A percentile compares a stretch with the other conserved stretches of the same genome.
phyloP scores from a whole-genome alignment of 2,113 vertebrate species.

The Pagrus major region DNA sequence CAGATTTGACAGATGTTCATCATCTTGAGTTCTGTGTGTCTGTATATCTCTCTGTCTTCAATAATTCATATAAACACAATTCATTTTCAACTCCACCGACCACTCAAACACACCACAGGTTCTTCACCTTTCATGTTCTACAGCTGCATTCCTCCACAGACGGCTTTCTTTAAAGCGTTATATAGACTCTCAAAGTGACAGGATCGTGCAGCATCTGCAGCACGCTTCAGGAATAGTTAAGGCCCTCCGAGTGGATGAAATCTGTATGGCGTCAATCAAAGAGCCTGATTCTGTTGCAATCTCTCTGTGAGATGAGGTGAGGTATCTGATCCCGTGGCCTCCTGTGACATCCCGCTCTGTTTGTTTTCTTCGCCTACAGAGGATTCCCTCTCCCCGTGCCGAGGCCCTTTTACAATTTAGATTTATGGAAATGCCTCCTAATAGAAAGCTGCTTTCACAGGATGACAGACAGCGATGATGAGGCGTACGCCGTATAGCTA shows the following conservation, averaged over 20 bases:
- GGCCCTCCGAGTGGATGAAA: conserved; percentile 40
- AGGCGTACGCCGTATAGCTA: conserved; percentile 55
- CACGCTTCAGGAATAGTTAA: conserved; percentile 30
- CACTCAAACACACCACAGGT: conserved; percentile 7
- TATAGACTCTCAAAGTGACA: conserved; percentile 60
- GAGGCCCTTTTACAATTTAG: conserved; percentile 82
- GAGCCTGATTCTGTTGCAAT: conserved; percentile 43
- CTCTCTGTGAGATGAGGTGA: conserved; percentile 45
- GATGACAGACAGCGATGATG: conserved; percentile 89
- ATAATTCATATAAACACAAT: conserved; percentile 47
- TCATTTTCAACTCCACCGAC: conserved; percentile 17
- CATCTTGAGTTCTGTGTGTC: background rate
- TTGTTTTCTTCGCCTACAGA: conserved; percentile 56
- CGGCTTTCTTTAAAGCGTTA: conserved; percentile 21
- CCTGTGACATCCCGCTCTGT: conserved; percentile 58
- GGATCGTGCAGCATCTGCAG: background rate
- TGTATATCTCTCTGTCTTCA: conserved; percentile 1
- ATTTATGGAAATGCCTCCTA: conserved; percentile 86
- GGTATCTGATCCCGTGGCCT: conserved; percentile 69
- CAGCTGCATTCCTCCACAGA: conserved; percentile 14
- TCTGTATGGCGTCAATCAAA: conserved; percentile 68
- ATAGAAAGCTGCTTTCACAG: conserved; percentile 85
- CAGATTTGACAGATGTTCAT: background rate
- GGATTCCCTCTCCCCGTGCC: conserved; percentile 59
- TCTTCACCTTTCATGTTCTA: conserved; percentile 24